phyloP scores from a whole-genome alignment of 1,140 invertebrate genomes.

The Asobara japonica region DNA sequence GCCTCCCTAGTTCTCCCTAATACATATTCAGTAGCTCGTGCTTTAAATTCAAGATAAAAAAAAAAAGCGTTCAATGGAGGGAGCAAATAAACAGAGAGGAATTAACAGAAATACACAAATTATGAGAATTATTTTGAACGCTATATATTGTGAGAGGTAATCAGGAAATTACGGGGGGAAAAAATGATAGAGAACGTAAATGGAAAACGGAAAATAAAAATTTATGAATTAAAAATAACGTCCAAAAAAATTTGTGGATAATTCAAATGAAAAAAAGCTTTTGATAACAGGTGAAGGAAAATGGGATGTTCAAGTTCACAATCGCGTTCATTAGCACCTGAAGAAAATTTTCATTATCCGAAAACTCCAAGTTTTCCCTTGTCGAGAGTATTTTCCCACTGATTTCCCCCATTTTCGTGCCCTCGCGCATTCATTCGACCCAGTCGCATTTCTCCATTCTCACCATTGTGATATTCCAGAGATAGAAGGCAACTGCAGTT shows the following conservation, averaged over 20 bases:
- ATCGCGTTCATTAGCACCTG: background rate
- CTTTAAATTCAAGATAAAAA: background rate
- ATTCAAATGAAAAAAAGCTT: too few species aligned
- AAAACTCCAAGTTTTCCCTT: background rate
- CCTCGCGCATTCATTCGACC: background rate
- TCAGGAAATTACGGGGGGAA: too few species aligned
- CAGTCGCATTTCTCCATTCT: background rate
- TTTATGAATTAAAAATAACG: too few species aligned
- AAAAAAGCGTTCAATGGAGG: too few species aligned
- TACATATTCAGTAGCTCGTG: conserved; percentile 24
- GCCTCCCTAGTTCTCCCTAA: conserved; percentile 7
- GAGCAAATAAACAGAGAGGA: too few species aligned
- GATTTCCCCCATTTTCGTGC: background rate
- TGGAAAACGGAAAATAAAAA: too few species aligned
- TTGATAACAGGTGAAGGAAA: too few species aligned
- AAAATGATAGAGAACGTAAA: too few species aligned
- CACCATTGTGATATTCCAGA: background rate
- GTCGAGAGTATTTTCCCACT: background rate
- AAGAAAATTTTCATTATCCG: background rate
- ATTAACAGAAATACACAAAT: too few species aligned
- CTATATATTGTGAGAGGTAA: too few species aligned
- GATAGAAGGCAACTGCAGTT: background rate
- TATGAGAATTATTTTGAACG: too few species aligned
- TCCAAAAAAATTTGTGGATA: too few species aligned
- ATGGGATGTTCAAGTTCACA: background rate